phyloP scores from a whole-genome alignment of 2,888 invertebrate species.

The Ophraella communa region DNA sequence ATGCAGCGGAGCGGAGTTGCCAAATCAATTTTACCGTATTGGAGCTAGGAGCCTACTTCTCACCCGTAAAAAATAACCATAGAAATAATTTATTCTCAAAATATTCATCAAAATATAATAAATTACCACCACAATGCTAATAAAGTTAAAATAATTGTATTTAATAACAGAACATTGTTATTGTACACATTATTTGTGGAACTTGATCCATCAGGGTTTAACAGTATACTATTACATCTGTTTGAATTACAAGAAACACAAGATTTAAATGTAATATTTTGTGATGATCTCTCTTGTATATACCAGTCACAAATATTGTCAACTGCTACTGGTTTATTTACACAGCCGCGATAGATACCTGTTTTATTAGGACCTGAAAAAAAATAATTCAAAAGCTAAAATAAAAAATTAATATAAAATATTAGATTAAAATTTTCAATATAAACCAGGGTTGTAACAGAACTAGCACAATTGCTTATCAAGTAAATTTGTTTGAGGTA shows the following conservation, averaged over 20 bases:
- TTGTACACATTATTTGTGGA: conserved; percentile 6
- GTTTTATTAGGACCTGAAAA: conserved; percentile 12
- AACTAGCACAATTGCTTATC: too few species aligned
- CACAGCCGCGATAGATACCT: conserved; percentile 31
- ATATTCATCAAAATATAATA: neutral
- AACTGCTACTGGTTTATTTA: conserved; percentile 20
- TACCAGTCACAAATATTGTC: conserved; percentile 28
- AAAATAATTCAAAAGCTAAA: too few species aligned
- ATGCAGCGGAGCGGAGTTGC: too few species aligned
- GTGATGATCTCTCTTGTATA: conserved; percentile 6
- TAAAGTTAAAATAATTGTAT: neutral
- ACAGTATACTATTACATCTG: conserved; percentile 26
- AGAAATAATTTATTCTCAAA: neutral
- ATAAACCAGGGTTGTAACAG: too few species aligned
- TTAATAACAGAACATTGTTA: neutral
- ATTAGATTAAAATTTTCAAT: too few species aligned
- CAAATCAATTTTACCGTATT: too few species aligned
- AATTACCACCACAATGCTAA: neutral
- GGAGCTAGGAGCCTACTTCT: too few species aligned
- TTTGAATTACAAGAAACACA: conserved; percentile 26
- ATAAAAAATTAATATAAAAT: too few species aligned
- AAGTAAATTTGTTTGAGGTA: too few species aligned
- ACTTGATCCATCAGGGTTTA: conserved; percentile 25
- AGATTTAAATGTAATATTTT: conserved; percentile 15
- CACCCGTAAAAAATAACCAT: neutral